Conservation (phyloP, 1,140 invertebrate genomes). For the Euura saliciscinereae region DNA sequence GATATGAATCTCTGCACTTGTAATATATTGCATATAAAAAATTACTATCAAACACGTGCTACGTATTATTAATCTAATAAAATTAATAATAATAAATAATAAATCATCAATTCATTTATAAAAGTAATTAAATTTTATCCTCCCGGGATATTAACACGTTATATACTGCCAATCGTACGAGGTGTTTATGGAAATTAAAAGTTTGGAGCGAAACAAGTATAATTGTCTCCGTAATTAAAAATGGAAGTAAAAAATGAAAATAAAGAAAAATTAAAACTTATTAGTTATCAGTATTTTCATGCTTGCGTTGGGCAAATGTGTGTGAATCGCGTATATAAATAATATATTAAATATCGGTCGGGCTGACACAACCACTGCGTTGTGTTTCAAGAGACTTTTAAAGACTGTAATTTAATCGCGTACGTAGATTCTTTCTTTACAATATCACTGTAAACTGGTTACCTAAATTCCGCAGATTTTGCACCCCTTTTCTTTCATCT, state of each 20-base stretch:
- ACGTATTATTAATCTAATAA: neutral
- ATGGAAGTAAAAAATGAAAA: neutral
- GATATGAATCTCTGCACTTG: constrained; percentile 26
- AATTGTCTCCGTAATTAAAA: neutral
- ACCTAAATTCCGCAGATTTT: neutral
- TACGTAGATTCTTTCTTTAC: neutral
- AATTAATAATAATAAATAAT: constrained; percentile 10
- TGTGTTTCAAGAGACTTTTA: constrained; percentile 4
- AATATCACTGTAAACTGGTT: neutral
- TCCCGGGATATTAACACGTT: constrained; percentile 35
- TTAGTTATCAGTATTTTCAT: constrained; percentile 41
- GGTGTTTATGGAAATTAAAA: constrained; percentile 21
- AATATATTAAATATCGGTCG: neutral
- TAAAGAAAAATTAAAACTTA: neutral
- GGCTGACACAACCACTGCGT: neutral
- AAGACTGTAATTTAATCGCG: neutral
- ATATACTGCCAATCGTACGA: constrained; percentile 52
- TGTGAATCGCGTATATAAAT: constrained; percentile 21
- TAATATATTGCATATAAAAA: constrained; percentile 34
- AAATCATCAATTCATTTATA: constrained; percentile 20
- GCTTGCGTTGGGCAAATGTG: constrained; percentile 34
- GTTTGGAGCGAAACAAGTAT: constrained; percentile 1
- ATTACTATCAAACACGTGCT: neutral
- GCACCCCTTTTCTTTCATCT: neutral
- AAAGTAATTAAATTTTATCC: constrained; percentile 24